Evolutionary conservation across 1,140 invertebrate species (phyloP).

Genomic region (Cecropterus lyciades): DNA sequence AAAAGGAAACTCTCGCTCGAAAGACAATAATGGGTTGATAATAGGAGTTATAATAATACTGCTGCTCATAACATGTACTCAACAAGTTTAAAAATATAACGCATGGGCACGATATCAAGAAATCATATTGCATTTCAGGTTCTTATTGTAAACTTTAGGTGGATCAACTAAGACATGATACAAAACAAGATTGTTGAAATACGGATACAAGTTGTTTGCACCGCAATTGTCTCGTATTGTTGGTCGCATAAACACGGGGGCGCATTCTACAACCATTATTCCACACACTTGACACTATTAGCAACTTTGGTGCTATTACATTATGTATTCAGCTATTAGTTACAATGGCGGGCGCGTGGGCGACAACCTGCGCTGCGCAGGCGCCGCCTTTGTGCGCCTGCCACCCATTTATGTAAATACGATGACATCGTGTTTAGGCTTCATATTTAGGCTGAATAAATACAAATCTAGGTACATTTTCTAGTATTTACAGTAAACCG

Average conservation of each 20-base stretch:
- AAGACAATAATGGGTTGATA: too few relatives aligned
- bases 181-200: neutral
- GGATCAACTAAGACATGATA: neutral
- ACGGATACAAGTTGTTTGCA: neutral
- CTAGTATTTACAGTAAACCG: too few relatives aligned
- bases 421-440: neutral
- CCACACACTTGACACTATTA: slow-evolving; percentile 17
- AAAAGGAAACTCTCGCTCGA: too few relatives aligned
- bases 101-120: too few relatives aligned
- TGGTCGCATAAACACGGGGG: slow-evolving; percentile 1
- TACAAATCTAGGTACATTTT: too few relatives aligned
- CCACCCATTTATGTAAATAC: neutral
- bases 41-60: too few relatives aligned
- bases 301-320: neutral
- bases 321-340: slow-evolving; percentile 4
- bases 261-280: slow-evolving; percentile 11
- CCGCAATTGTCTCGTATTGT: neutral
- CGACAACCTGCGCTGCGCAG: neutral
- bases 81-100: too few relatives aligned
- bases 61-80: too few relatives aligned
- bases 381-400: slow-evolving; percentile 5
- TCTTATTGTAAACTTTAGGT: too few relatives aligned
- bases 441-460: neutral
- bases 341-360: slow-evolving; percentile 15
- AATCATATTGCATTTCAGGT: too few relatives aligned